Base-by-base conservation (phyloP, 1,140 invertebrate genomes). In the Drosophila littoralis region DNA sequence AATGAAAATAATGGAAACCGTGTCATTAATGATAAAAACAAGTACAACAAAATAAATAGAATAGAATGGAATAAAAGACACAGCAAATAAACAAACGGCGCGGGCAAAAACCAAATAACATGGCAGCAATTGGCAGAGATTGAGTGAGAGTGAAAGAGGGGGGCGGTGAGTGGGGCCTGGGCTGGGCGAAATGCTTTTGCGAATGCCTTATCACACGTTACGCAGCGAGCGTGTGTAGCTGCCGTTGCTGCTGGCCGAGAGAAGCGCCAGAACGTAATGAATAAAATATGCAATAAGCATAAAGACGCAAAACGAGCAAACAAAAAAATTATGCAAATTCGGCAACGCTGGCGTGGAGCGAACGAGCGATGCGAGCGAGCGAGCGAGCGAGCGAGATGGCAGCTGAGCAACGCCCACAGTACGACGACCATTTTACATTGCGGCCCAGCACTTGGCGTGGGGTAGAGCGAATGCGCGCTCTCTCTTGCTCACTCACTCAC, bases 241-340 rank as follows among this genome's bases (percentile, higher is more conserved):
- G 22, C 59, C 46, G 66, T 35, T 48, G 68, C 57, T 64, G 58
- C 50, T 48, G 51, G 15, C 51, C 17, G 64, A 46, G 51, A 59
- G 74, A 71, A 86, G 78, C 78, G 75, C 79, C 83, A 86, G 76
- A 88, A 86, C 68, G 76, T 88, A 86, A 86, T 86, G 83, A 86
- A 86, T 86, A 86, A 86, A 86, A 82, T 86, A 86, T 86, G 83
- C 79, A 88, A 86, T 86, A 88, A 88, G 76, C 82, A 81, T 75
- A 79, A 86, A 88, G 75, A 72, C 75, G 75, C 73, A 78, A 82
- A 86, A 78, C 22, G 22, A 28, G 5, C 22, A 22, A 28, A 28
- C 4, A 28, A 28, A 28, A 28, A 28, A 28, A 28, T 5, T 86
- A 86, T 86, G 82, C 79, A 86, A 86, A 86, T 86, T 86, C 75